Evolutionary conservation across 37 sponge, comb jelly and placozoan species (phyloP).

Genomic region (Lycopodina hypogea): DNA sequence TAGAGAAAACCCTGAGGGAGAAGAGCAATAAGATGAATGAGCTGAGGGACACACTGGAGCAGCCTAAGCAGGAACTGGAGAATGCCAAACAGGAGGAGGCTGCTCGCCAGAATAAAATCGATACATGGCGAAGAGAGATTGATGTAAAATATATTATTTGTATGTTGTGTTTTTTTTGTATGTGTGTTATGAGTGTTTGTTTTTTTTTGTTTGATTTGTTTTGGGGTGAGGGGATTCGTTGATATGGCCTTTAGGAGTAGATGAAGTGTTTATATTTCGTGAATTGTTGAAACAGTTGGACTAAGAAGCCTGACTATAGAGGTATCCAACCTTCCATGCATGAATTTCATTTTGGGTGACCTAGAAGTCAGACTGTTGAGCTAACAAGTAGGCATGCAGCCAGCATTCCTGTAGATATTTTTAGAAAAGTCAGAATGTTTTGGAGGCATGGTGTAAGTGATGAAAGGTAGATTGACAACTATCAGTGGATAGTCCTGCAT

Average conservation of each 20-base stretch:
- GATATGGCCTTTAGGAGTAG: background rate
- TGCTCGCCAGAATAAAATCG: conserved; percentile 36
- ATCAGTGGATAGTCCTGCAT: too few species aligned
- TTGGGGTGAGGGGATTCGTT: background rate
- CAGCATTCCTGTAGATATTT: too few species aligned
- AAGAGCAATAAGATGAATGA: conserved; percentile 32
- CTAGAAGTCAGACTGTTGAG: too few species aligned
- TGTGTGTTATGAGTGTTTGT: too few species aligned
- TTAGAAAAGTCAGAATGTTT: too few species aligned
- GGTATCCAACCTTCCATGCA: too few species aligned
- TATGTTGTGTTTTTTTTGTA: background rate
- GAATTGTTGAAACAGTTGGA: too few species aligned
- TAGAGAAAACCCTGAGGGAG: conserved; percentile 18
- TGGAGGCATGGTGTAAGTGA: too few species aligned
- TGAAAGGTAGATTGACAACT: too few species aligned
- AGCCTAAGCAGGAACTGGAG: conserved; percentile 57
- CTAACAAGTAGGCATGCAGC: too few species aligned
- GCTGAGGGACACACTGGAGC: conserved; percentile 60
- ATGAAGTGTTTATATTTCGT: conserved; percentile 14
- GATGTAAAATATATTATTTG: background rate
- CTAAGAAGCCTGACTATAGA: too few species aligned
- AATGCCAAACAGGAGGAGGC: conserved; percentile 61
- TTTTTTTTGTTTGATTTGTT: background rate
- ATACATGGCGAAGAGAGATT: conserved; percentile 40
- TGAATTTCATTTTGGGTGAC: too few species aligned